phyloP scores from a whole-genome alignment of 2,797 vertebrate species.

The Macropodus opercularis region DNA sequence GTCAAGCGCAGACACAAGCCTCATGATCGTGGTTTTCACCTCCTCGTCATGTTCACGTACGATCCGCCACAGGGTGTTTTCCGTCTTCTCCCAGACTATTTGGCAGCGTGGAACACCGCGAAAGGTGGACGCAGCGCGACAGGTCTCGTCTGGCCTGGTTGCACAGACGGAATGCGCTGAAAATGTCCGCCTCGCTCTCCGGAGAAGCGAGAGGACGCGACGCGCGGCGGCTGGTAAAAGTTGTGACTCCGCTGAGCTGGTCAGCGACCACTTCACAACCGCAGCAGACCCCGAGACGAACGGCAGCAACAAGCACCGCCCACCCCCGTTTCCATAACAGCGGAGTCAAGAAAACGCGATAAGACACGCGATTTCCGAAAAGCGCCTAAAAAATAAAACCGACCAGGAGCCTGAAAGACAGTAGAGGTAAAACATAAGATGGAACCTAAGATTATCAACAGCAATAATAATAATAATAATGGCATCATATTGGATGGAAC shows the following conservation, averaged over 20 bases:
- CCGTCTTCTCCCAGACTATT: slow-evolving; percentile 26
- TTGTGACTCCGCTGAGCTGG: slow-evolving; percentile 39
- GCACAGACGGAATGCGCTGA: slow-evolving; percentile 6
- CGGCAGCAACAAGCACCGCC: slow-evolving; percentile 63
- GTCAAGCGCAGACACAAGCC: slow-evolving; percentile 24
- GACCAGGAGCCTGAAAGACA: no score
- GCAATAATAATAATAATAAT: no score
- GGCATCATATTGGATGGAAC: no score
- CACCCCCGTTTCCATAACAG: slow-evolving; percentile 58
- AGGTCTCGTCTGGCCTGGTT: slow-evolving; percentile 58
- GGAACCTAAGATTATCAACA: no score
- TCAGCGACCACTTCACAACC: slow-evolving; percentile 50
- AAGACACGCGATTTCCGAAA: slow-evolving; percentile 1
- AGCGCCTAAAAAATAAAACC: slow-evolving; percentile 52
- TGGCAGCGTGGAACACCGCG: slow-evolving; percentile 3
- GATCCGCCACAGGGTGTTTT: slow-evolving; percentile 7
- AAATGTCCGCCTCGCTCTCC: neutral
- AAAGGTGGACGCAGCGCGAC: slow-evolving; percentile 52
- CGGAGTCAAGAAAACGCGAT: slow-evolving; percentile 1
- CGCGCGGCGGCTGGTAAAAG: slow-evolving; percentile 35
- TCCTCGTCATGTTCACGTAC: slow-evolving; percentile 20
- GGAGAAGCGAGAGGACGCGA: neutral
- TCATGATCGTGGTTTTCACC: slow-evolving; percentile 31
- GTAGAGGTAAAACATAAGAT: no score
- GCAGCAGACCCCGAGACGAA: slow-evolving; percentile 54